Evolutionary conservation across 2,888 invertebrate species (phyloP), one percentile per base, ranked within the genome.

Genomic region (Pherbina coryleti): DNA sequence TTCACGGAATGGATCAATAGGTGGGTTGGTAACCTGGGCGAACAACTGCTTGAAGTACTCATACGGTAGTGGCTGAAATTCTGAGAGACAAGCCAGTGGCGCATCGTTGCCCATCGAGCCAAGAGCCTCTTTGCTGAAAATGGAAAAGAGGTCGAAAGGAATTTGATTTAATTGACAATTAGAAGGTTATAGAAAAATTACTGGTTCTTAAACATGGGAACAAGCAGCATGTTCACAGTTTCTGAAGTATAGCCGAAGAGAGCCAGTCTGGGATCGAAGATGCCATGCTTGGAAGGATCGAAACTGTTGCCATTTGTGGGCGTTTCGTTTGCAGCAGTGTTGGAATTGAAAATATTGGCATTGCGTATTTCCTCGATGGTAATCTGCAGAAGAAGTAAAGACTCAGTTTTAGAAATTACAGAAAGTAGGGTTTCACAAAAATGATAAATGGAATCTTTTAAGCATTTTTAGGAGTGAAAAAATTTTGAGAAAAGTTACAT

Each of bases 31-130:
- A 84, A 98, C 97, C 92, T 99, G 99, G 51, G 99, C 99, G 90
- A 99, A 99, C 66, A 99, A 92, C 89, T 99, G 99, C 88, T 99
- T 99, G 92, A 99, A 99, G 90, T 99, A 99, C 84, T 97, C 97
- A 90, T 98, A 99, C 1, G 97, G 92, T 78, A 98, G 91, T 9
- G 99, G 99, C 88, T 98, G 96, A 91, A 97, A 98, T 88, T 94
- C 92, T 0, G 99, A 99, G 34, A 99, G 92, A 86, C 99, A 99
- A 9, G 99, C 99, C 82, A 99, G 91, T 0, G 99, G 99, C 0
- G 97, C 96, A 90, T 99, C 99, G 90, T 99, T 99, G 78, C 99
- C 99, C 99, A 99, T 99, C 37, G 98, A 99, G 75, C 99, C 99
- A 28, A 99, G 92, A 0, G 98, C 97, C 91, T 99, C 99, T 91